Percentiles rank a stretch among this genome's conserved stretches.
phyloP scores from a whole-genome alignment of 2,797 vertebrate genomes.

The Manis crassicaudata region DNA sequence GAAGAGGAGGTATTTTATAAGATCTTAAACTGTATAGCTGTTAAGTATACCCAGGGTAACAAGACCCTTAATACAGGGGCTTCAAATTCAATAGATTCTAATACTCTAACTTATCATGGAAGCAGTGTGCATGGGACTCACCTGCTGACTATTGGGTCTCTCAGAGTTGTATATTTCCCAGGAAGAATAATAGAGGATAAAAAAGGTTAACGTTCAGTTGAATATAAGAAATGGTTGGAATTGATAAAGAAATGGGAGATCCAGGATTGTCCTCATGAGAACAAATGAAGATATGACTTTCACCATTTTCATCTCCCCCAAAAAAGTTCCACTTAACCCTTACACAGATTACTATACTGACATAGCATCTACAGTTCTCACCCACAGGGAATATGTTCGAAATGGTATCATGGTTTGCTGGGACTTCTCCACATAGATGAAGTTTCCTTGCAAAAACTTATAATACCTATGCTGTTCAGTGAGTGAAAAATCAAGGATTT shows the following conservation, averaged over 20 bases:
- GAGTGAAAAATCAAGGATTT: background rate
- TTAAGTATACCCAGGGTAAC: background rate
- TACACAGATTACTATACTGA: background rate
- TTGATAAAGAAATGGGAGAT: background rate
- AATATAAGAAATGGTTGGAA: background rate
- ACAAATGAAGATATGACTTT: background rate
- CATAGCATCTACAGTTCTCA: background rate
- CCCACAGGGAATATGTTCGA: background rate
- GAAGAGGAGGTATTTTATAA: background rate
- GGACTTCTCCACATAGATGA: background rate
- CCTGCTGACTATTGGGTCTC: background rate
- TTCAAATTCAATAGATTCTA: background rate
- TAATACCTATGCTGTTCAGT: background rate
- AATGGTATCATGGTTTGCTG: background rate
- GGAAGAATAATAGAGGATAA: background rate
- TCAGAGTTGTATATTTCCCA: background rate
- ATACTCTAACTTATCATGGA: background rate
- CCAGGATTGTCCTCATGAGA: background rate
- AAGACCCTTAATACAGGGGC: background rate
- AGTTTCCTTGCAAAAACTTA: background rate
- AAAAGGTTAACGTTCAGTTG: background rate
- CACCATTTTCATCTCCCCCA: background rate
- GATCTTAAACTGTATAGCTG: background rate
- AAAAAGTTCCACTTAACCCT: background rate
- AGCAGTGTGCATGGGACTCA: background rate